Percentiles rank a stretch among this genome's conserved stretches.
Evolutionary conservation across 1,140 invertebrate genomes (phyloP).

Genomic region (Scaptomyza montana): DNA sequence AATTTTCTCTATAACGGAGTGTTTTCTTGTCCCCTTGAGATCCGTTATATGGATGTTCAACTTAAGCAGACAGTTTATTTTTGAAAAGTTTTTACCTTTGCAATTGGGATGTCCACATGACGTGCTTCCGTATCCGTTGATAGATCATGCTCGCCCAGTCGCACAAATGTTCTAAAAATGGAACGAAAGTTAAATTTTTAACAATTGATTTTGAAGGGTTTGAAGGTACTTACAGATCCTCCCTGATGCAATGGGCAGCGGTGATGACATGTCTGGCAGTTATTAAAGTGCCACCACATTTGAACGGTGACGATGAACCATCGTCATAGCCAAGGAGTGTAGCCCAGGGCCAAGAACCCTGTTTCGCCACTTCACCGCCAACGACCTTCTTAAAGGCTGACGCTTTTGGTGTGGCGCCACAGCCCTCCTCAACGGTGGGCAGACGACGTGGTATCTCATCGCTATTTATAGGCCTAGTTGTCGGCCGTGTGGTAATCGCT

Average conservation of each 20-base stretch:
- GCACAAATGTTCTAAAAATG: constrained; percentile 51
- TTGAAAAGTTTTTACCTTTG: constrained; percentile 28
- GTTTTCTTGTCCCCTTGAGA: too few relatives aligned
- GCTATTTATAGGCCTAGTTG: constrained; percentile 7
- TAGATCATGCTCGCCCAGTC: constrained; percentile 80
- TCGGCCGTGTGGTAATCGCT: constrained; percentile 10
- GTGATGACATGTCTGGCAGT: constrained; percentile 77
- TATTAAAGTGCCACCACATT: constrained; percentile 79
- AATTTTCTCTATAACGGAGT: too few relatives aligned
- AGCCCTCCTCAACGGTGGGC: constrained; percentile 70
- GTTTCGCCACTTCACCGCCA: constrained; percentile 80
- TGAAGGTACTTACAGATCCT: constrained; percentile 58
- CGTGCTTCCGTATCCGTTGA: constrained; percentile 64
- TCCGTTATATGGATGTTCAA: too few relatives aligned
- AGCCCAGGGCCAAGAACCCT: constrained; percentile 81
- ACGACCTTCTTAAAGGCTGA: constrained; percentile 82
- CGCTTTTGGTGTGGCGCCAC: constrained; percentile 68
- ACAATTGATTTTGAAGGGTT: too few relatives aligned
- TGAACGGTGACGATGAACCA: constrained; percentile 60
- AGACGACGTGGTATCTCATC: constrained; percentile 62
- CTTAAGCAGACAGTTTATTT: too few relatives aligned
- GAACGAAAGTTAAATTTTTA: neutral
- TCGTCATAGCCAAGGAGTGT: constrained; percentile 75
- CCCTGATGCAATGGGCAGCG: constrained; percentile 77
- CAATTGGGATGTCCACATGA: constrained; percentile 62